phyloP scores from a whole-genome alignment of 2,797 vertebrate species.

The Poliocrania exsul region DNA sequence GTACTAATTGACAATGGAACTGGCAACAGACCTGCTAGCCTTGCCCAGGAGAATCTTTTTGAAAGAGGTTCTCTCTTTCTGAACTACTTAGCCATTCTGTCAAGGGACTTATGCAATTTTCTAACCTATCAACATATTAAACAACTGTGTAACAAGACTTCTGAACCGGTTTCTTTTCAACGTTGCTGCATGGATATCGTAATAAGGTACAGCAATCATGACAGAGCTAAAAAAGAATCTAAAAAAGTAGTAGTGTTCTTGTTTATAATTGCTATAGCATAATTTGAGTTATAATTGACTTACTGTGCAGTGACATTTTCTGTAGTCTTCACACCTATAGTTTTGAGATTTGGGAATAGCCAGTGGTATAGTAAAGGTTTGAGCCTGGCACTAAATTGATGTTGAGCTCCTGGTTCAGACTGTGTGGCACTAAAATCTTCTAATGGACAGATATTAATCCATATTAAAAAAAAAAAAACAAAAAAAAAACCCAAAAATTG shows the following conservation, averaged over 20 bases:
- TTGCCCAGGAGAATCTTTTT: not conserved
- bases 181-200: not conserved
- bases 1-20: not conserved
- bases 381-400: not conserved
- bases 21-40: not conserved
- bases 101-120: not conserved
- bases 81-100: not conserved
- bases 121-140: accelerated
- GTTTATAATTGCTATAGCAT: not conserved
- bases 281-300: not conserved
- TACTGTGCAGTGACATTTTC: not conserved
- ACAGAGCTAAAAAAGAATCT: not conserved
- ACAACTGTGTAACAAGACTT: not conserved
- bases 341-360: not conserved
- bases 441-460: not conserved
- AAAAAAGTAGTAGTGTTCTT: not conserved
- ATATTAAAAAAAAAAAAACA: not conserved
- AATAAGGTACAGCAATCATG: not conserved
- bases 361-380: not conserved
- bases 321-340: not conserved
- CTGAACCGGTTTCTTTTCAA: not conserved
- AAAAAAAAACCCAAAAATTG: not conserved
- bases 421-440: not conserved
- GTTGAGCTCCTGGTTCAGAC: not conserved
- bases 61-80: not conserved